A percentile compares a stretch with the other conserved stretches of the same genome.
These are phyloP conservation scores for Oncopodura yosiiana DNA, from an alignment of 1,140 invertebrate species.

Conservation along the genomic window DNA sequence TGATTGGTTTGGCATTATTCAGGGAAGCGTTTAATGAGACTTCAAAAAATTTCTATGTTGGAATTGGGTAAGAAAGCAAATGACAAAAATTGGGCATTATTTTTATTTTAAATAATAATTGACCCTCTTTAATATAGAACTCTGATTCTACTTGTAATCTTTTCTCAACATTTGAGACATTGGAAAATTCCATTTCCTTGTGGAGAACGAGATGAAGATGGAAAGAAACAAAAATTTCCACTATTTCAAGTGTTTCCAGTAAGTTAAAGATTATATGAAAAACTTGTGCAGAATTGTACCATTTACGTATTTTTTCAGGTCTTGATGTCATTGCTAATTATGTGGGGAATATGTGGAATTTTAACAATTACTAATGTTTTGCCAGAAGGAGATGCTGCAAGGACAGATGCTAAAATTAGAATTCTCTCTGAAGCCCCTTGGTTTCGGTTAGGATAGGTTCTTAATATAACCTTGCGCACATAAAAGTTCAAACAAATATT, in stretches of 20 bases:
- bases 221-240: slow-evolving; percentile 49
- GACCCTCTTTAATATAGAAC: slow-evolving; percentile 50
- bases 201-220: slow-evolving; percentile 47
- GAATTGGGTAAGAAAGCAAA: slow-evolving; percentile 61
- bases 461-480: too few relatives aligned
- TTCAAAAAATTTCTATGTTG: slow-evolving; percentile 68
- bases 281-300: not conserved
- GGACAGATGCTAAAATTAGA: slow-evolving; percentile 64
- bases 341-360: slow-evolving; percentile 67
- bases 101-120: not conserved
- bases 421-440: slow-evolving; percentile 64
- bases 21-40: slow-evolving; percentile 62
- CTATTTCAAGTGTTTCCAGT: slow-evolving; percentile 77
- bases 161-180: slow-evolving; percentile 67
- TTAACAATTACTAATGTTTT: slow-evolving; percentile 59
- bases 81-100: too few relatives aligned
- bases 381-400: slow-evolving; percentile 55
- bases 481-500: too few relatives aligned
- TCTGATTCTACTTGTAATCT: slow-evolving; percentile 65
- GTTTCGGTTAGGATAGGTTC: too few relatives aligned
- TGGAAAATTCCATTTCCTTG: slow-evolving; percentile 54
- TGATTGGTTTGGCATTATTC: slow-evolving; percentile 71
- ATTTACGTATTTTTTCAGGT: slow-evolving; percentile 46
- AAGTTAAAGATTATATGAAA: slow-evolving; percentile 37
- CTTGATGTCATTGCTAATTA: slow-evolving; percentile 62